Conservation (phyloP, 37 sponge, comb jelly and placozoan genomes). For the Beroe ovata region DNA sequence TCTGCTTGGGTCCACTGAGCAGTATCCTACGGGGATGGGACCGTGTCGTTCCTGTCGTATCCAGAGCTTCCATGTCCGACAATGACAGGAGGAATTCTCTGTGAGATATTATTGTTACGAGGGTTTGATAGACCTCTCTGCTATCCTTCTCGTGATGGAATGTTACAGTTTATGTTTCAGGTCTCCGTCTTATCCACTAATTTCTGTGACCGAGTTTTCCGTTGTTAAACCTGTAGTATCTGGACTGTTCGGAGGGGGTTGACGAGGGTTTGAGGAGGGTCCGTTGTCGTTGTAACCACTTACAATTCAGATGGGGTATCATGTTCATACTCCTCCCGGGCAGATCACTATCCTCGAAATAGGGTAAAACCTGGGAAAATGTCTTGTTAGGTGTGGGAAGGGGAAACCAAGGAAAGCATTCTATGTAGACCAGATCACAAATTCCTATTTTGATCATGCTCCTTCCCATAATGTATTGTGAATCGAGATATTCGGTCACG, state of each 20-base stretch:
- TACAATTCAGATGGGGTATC: conserved; percentile 61
- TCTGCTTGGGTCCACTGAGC: conserved; percentile 61
- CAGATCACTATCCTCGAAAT: conserved; percentile 54
- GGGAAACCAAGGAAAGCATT: no score
- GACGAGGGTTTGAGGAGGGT: conserved; percentile 52
- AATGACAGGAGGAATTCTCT: conserved; percentile 54
- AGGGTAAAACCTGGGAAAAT: conserved; percentile 26
- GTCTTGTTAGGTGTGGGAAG: no score
- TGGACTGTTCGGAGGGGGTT: conserved; percentile 26
- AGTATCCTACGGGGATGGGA: conserved; percentile 11
- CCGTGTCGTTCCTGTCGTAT: conserved; percentile 6
- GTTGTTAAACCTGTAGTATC: conserved; percentile 66
- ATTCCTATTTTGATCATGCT: no score
- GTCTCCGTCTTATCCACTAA: no score
- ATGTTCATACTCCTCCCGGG: conserved; percentile 38
- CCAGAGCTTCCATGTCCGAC: conserved; percentile 54
- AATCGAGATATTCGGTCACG: no score
- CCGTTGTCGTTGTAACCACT: conserved; percentile 65
- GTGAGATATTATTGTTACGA: no score
- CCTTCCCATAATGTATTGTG: no score
- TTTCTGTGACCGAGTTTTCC: no score
- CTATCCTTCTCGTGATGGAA: no score
- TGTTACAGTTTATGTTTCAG: no score
- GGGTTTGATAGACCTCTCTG: no score
- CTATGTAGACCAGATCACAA: no score